phyloP scores from a whole-genome alignment of 2,113 vertebrate species.

The Chaetodon auriga region DNA sequence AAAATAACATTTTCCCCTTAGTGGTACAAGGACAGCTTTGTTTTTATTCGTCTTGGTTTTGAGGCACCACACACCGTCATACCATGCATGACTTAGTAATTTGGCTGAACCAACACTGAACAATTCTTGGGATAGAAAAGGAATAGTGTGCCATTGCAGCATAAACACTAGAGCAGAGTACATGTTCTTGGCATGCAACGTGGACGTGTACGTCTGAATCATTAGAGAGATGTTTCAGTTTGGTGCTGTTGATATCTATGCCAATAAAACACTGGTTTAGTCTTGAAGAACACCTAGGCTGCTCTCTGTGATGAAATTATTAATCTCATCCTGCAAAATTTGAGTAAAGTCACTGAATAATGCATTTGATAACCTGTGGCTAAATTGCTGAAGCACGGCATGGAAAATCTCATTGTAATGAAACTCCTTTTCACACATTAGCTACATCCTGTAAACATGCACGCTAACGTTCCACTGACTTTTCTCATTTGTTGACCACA shows the following conservation, averaged over 20 bases:
- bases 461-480: neutral
- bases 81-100: neutral
- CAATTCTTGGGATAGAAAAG: too few species aligned
- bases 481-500: neutral
- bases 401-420: conserved; percentile 5
- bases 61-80: neutral
- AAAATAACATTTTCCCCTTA: too few species aligned
- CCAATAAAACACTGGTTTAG: conserved; percentile 4
- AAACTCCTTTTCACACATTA: neutral
- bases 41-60: too few species aligned
- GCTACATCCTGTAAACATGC: neutral
- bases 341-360: conserved; percentile 14
- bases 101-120: neutral
- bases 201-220: neutral
- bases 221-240: neutral
- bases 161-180: too few species aligned
- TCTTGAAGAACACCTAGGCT: neutral
- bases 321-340: conserved; percentile 13
- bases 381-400: conserved; percentile 12
- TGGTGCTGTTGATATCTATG: neutral
- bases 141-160: too few species aligned
- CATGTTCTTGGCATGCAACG: too few species aligned
- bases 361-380: conserved; percentile 15
- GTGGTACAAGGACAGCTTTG: too few species aligned
- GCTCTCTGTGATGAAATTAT: conserved; percentile 15